These are phyloP conservation scores for Drosophila oshimai DNA, from an alignment of 1,140 invertebrate genomes.

Conservation along the genomic window DNA sequence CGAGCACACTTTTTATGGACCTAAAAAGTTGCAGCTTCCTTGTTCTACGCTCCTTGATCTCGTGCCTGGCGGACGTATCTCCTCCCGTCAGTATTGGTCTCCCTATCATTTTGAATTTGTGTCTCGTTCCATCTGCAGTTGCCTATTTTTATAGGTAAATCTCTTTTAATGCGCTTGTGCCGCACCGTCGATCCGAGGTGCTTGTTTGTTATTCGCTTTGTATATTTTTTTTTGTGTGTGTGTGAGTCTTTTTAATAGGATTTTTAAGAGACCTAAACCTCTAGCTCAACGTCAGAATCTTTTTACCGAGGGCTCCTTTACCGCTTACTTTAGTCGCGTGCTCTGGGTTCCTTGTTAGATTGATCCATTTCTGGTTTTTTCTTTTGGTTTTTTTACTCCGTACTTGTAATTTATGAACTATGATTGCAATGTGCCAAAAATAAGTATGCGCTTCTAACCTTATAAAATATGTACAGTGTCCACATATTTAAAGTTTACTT, in stretches of 20 bases:
- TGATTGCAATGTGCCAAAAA: too few relatives aligned
- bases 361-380: too few relatives aligned
- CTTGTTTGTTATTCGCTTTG: conserved; percentile 55
- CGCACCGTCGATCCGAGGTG: conserved; percentile 49
- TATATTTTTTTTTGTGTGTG: too few relatives aligned
- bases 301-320: conserved; percentile 16
- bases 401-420: too few relatives aligned
- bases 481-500: too few relatives aligned
- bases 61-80: conserved; percentile 55
- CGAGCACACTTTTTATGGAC: conserved; percentile 54
- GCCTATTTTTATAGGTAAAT: conserved; percentile 76
- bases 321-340: conserved; percentile 55
- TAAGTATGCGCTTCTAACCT: too few relatives aligned
- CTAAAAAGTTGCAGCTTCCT: conserved; percentile 63
- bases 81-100: conserved; percentile 41
- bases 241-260: conserved; percentile 70
- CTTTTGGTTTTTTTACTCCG: conserved; percentile 56
- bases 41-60: conserved; percentile 29
- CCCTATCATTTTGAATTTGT: conserved; percentile 21
- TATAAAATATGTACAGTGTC: too few relatives aligned
- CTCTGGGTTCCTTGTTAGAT: conserved; percentile 3
- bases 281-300: conserved; percentile 33
- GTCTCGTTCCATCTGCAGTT: conserved; percentile 50
- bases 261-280: conserved; percentile 60
- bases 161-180: conserved; percentile 72